Percentiles rank a stretch among this genome's conserved stretches.
phyloP scores from a whole-genome alignment of 2,113 vertebrate genomes.

The Anthoscopus minutus region DNA sequence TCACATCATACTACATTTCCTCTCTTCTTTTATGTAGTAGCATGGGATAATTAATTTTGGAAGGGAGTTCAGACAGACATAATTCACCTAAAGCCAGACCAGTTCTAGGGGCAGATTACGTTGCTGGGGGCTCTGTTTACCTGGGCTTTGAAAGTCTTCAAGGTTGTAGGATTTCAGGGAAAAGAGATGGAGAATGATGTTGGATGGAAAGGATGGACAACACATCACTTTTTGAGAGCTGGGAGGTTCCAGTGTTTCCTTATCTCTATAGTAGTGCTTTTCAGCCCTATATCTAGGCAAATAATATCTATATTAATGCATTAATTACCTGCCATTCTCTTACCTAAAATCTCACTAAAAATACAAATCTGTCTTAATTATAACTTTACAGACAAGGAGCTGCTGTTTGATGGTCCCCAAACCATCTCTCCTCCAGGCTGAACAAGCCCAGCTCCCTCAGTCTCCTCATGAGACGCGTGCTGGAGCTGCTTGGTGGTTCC shows the following conservation, averaged over 20 bases:
- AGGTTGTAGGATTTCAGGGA: background rate
- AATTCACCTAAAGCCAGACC: background rate
- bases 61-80: background rate
- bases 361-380: background rate
- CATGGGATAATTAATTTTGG: background rate
- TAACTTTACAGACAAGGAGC: background rate
- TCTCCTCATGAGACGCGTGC: background rate
- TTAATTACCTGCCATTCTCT: background rate
- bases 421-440: rapidly evolving
- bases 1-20: background rate
- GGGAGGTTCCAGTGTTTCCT: background rate
- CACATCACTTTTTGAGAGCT: rapidly evolving
- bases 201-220: background rate
- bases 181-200: background rate
- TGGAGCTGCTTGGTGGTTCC: background rate
- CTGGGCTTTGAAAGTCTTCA: background rate
- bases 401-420: background rate
- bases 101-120: background rate
- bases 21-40: background rate
- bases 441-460: background rate
- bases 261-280: background rate
- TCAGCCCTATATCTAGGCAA: background rate
- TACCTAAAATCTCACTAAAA: background rate
- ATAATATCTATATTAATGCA: background rate
- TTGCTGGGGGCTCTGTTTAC: background rate